These are phyloP conservation scores for Lindbergichthys nudifrons DNA, from an alignment of 2,797 vertebrate species.

Conservation along the genomic window DNA sequence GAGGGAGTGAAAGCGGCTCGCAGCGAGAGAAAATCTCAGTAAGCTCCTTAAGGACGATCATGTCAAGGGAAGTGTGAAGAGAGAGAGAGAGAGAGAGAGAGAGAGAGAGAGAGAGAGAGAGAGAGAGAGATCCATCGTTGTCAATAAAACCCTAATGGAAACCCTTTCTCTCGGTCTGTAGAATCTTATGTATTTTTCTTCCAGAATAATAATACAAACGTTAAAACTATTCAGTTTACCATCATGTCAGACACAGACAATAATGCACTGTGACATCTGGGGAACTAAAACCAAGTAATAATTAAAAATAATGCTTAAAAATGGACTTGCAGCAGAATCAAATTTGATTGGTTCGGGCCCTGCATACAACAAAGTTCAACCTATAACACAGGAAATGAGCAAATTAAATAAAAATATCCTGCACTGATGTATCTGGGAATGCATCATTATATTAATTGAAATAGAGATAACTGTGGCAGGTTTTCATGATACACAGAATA, in stretches of 20 bases:
- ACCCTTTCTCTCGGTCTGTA: no score
- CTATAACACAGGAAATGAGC: not conserved
- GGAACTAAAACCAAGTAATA: no score
- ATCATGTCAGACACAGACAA: no score
- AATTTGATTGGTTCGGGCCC: not conserved
- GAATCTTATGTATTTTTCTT: no score
- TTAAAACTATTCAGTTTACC: no score
- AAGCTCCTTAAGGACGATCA: constrained; percentile 50
- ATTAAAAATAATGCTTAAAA: no score
- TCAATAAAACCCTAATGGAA: no score
- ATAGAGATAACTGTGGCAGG: not conserved
- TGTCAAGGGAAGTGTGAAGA: constrained; percentile 24
- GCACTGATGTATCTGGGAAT: not conserved
- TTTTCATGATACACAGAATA: not conserved
- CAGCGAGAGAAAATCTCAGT: constrained; percentile 39
- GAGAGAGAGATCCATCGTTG: not conserved
- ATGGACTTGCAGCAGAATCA: no score
- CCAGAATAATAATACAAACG: no score
- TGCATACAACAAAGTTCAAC: no score
- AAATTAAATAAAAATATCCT: not conserved
- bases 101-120: not conserved
- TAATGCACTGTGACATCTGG: no score
- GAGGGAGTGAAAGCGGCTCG: constrained; percentile 33
- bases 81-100: no score
- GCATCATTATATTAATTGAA: not conserved